A percentile compares a stretch with the other conserved stretches of the same genome.
phyloP scores from a whole-genome alignment of 2,113 vertebrate genomes.

The Psephotus haematonotus region DNA sequence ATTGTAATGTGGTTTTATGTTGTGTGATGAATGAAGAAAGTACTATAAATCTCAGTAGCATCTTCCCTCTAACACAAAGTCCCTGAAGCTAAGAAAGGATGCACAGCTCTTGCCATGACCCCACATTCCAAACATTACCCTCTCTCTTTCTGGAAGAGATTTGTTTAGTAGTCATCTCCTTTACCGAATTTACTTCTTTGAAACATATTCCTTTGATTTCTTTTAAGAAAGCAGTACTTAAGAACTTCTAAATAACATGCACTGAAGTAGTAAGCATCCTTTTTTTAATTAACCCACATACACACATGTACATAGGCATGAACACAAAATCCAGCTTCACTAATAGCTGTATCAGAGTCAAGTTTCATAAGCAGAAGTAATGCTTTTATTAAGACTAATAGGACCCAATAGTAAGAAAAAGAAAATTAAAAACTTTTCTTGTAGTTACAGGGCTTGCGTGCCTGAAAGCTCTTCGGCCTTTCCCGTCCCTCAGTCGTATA shows the following conservation, averaged over 20 bases:
- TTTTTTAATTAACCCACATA: neutral
- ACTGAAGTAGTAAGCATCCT: neutral
- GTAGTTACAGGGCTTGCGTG: neutral
- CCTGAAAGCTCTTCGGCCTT: neutral
- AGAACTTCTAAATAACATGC: neutral
- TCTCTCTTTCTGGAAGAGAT: neutral
- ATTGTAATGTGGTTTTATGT: neutral
- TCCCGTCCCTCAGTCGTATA: neutral
- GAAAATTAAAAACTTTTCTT: neutral
- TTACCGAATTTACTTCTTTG: neutral
- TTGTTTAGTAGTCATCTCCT: neutral
- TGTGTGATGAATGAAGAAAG: neutral
- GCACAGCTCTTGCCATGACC: neutral
- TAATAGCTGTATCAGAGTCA: neutral
- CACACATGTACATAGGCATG: neutral
- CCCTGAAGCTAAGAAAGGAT: neutral
- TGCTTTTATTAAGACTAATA: neutral
- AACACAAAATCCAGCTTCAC: neutral
- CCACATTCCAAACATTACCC: neutral
- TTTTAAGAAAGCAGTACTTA: neutral
- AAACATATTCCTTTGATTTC: neutral
- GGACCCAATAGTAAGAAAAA: neutral
- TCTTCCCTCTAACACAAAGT: neutral
- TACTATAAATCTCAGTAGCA: neutral
- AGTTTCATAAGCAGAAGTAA: neutral